These are phyloP conservation scores for Cydia fagiglandana DNA, from an alignment of 1,140 invertebrate species.

Conservation along the genomic window DNA sequence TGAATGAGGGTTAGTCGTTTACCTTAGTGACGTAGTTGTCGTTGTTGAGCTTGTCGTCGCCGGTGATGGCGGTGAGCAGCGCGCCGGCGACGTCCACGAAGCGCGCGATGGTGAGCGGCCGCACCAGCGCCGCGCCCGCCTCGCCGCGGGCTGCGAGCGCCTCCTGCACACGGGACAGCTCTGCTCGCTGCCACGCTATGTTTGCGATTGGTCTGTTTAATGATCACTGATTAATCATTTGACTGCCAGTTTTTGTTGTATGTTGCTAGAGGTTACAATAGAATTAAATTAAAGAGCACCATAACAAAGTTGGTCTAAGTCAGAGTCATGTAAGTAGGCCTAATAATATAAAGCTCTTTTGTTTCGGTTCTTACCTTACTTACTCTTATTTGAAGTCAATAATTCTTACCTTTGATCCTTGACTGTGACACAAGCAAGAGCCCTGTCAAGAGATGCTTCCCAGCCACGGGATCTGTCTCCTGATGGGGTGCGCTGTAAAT, in stretches of 20 bases:
- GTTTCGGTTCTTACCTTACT: no score
- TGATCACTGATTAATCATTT: background rate
- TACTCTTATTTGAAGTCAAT: no score
- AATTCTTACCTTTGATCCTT: constrained; percentile 63
- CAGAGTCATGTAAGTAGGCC: no score
- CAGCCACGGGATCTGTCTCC: constrained; percentile 57
- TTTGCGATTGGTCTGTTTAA: constrained; percentile 47
- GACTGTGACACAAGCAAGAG: constrained; percentile 61
- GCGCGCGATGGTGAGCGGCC: constrained; percentile 67
- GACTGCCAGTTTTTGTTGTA: no score
- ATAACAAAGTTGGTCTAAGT: no score
- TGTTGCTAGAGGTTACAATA: no score
- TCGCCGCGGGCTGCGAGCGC: constrained; percentile 44
- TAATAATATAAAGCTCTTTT: no score
- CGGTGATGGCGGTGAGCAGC: constrained; percentile 46
- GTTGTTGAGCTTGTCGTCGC: constrained; percentile 54
- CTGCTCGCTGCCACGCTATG: constrained; percentile 59
- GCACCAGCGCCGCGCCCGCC: constrained; percentile 44
- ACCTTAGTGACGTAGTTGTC: constrained; percentile 70
- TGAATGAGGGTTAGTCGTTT: background rate
- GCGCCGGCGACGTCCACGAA: constrained; percentile 58
- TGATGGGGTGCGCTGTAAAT: constrained; percentile 60
- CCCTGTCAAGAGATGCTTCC: constrained; percentile 63
- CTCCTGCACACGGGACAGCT: constrained; percentile 46
- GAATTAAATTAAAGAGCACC: no score